Conservation (phyloP, 1,140 invertebrate genomes). For the Drosophila quadrilineata region DNA sequence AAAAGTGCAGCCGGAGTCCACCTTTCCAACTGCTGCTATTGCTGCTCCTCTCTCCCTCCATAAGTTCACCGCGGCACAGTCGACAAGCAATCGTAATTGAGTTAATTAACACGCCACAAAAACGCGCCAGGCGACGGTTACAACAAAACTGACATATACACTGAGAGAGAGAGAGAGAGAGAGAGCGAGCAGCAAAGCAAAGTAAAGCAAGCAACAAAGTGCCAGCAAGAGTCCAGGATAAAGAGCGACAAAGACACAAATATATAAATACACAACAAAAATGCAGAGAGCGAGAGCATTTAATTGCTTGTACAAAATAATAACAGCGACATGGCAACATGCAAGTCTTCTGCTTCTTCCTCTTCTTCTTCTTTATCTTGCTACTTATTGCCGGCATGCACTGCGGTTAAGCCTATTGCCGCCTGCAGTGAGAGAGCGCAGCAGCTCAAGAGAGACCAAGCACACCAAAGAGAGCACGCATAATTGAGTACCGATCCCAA, state of each 20-base stretch:
- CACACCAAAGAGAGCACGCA: background rate
- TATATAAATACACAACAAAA: no score
- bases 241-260: background rate
- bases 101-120: conserved; percentile 79
- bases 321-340: conserved; percentile 34
- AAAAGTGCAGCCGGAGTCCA: conserved; percentile 40
- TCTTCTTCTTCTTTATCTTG: background rate
- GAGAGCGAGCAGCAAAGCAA: conserved; percentile 4
- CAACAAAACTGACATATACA: conserved; percentile 3
- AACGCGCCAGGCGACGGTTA: conserved; percentile 58
- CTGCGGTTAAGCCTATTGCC: background rate
- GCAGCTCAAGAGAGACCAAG: background rate
- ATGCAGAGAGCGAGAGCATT: conserved; percentile 59
- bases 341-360: conserved; percentile 12
- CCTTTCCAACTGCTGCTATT: no score
- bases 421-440: background rate
- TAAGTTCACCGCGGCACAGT: background rate
- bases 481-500: background rate
- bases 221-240: no score
- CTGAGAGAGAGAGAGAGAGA: background rate
- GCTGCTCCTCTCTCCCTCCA: no score
- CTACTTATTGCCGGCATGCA: background rate
- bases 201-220: background rate
- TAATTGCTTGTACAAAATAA: conserved; percentile 76
- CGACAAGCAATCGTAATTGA: conserved; percentile 74